phyloP scores from a whole-genome alignment of 2,113 vertebrate species.

The Tretioscincus oriximinensis region DNA sequence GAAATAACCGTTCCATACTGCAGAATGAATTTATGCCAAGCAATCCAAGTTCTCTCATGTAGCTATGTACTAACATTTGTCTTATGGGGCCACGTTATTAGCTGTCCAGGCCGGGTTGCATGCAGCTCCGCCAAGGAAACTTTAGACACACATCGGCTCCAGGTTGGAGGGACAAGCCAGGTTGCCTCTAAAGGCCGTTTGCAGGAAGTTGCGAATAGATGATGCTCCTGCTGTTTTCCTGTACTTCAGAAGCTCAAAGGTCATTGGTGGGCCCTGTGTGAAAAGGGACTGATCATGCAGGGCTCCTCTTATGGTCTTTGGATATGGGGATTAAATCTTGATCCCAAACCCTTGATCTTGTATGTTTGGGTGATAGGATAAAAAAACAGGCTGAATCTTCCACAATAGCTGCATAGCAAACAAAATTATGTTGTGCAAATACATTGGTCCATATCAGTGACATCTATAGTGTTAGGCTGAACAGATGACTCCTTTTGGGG shows the following conservation, averaged over 20 bases:
- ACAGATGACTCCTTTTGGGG: too few species aligned
- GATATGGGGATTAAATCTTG: background rate
- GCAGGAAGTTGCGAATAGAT: background rate
- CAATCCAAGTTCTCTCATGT: too few species aligned
- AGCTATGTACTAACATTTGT: too few species aligned
- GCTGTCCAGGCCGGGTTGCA: too few species aligned
- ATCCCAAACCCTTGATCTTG: background rate
- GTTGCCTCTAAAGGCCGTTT: too few species aligned
- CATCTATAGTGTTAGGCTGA: background rate
- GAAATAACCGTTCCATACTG: background rate
- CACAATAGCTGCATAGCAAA: background rate
- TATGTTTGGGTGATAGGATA: background rate
- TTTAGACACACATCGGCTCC: too few species aligned
- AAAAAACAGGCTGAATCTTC: background rate
- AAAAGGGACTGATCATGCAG: too few species aligned
- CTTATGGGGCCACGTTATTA: too few species aligned
- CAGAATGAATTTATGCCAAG: constrained; percentile 49
- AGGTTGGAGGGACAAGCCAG: background rate
- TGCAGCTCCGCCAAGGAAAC: too few species aligned
- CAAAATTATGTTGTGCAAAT: background rate
- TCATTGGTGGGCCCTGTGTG: too few species aligned
- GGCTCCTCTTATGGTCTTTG: background rate
- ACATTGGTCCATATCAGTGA: background rate
- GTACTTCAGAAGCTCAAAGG: constrained; percentile 1
- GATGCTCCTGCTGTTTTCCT: constrained; percentile 33